Percentiles rank a stretch among this genome's conserved stretches.
phyloP scores from a whole-genome alignment of 2,888 invertebrate species.

The Nysson spinosus region DNA sequence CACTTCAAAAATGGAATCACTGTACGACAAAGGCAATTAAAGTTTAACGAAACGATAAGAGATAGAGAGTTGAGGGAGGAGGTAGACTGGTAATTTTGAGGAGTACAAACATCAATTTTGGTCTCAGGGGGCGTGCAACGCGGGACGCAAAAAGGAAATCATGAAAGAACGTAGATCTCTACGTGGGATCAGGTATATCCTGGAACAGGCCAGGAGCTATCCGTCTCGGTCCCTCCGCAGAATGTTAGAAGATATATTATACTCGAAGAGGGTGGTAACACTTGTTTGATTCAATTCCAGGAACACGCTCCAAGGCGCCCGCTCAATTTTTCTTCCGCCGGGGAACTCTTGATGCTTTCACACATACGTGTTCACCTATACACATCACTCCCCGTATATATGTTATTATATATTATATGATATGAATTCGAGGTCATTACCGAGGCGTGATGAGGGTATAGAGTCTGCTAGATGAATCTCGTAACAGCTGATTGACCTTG shows the following conservation, averaged over 20 bases:
- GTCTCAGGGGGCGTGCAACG: slow-evolving; percentile 35
- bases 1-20: too few species aligned
- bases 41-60: slow-evolving; percentile 19
- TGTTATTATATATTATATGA: slow-evolving; percentile 7
- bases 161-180: slow-evolving; percentile 46
- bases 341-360: slow-evolving; percentile 30
- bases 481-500: slow-evolving; percentile 11
- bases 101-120: slow-evolving; percentile 55
- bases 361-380: background rate
- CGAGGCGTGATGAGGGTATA: background rate
- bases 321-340: slow-evolving; percentile 68
- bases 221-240: slow-evolving; percentile 63
- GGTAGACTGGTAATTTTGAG: slow-evolving; percentile 44
- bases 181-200: slow-evolving; percentile 59
- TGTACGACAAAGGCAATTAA: too few species aligned
- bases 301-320: slow-evolving; percentile 64
- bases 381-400: background rate
- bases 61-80: slow-evolving; percentile 11
- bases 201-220: slow-evolving; percentile 59
- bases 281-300: slow-evolving; percentile 74
- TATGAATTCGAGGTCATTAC: slow-evolving; percentile 34
- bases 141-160: slow-evolving; percentile 52
- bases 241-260: slow-evolving; percentile 70
- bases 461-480: slow-evolving; percentile 1
- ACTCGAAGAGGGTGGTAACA: slow-evolving; percentile 68